Percentiles rank a stretch among this genome's conserved stretches.
Conservation (phyloP, 2,888 invertebrate genomes). For the Calliopum simillimum region DNA sequence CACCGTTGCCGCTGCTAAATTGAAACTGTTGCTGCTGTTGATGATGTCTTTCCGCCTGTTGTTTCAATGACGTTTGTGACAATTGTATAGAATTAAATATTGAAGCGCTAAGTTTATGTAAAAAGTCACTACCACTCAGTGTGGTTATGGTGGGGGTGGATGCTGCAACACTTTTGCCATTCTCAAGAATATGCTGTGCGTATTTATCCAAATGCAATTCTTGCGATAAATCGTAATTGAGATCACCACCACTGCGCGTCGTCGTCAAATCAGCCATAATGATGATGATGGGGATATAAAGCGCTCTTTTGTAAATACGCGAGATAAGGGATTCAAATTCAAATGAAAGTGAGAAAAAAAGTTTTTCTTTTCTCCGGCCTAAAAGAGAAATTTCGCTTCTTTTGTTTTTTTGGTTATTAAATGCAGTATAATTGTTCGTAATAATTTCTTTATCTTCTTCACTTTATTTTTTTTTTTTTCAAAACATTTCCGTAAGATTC, state of each 20-base stretch:
- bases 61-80: conserved; percentile 43
- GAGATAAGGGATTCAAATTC: too few relatives aligned
- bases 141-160: conserved; percentile 59
- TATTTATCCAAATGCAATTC: conserved; percentile 63
- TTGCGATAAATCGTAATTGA: conserved; percentile 58
- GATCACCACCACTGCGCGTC: neutral
- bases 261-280: neutral
- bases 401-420: neutral
- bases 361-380: neutral
- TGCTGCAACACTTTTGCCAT: conserved; percentile 45
- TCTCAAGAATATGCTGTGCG: conserved; percentile 59
- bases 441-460: neutral
- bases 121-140: conserved; percentile 57
- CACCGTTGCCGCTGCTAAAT: conserved; percentile 8
- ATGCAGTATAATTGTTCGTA: neutral
- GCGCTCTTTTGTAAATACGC: too few relatives aligned
- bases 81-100: conserved; percentile 60
- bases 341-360: conserved; percentile 6
- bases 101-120: conserved; percentile 61
- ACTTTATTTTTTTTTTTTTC: conserved; percentile 14
- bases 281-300: too few relatives aligned
- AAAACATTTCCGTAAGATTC: conserved; percentile 14
- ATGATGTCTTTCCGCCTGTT: neutral
- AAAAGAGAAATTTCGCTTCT: neutral
- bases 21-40: conserved; percentile 4